These are phyloP conservation scores for Drosophila mojavensis DNA, from an alignment of 1,140 invertebrate genomes.

Conservation along the genomic window DNA sequence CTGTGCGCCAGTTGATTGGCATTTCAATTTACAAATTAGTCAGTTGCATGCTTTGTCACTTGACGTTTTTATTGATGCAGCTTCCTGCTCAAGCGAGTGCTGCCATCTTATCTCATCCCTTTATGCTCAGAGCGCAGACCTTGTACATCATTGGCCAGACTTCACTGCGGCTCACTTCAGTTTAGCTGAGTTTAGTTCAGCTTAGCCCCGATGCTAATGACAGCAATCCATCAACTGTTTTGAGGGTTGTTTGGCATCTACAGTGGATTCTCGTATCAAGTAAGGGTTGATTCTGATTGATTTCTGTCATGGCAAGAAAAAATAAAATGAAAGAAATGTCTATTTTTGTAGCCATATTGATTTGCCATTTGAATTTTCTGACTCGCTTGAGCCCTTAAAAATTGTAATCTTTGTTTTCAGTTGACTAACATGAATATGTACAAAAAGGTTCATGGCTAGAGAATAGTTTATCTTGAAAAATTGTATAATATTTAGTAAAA, in stretches of 20 bases:
- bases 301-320: slow-evolving; percentile 21
- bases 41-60: slow-evolving; percentile 50
- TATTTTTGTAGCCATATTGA: background rate
- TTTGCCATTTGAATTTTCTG: background rate
- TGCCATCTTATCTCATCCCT: slow-evolving; percentile 22
- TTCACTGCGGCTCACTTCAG: too few relatives aligned
- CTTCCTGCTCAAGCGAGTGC: slow-evolving; percentile 17
- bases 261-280: background rate
- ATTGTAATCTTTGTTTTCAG: too few relatives aligned
- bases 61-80: slow-evolving; percentile 27
- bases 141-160: slow-evolving; percentile 29
- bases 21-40: slow-evolving; percentile 67
- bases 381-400: background rate
- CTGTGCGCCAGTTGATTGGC: slow-evolving; percentile 50
- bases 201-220: slow-evolving; percentile 24
- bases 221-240: slow-evolving; percentile 65
- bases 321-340: background rate
- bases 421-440: too few relatives aligned
- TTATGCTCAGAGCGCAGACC: background rate
- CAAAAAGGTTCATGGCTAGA: too few relatives aligned
- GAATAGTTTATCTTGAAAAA: too few relatives aligned
- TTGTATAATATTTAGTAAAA: too few relatives aligned
- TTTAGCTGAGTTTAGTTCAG: background rate
- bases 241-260: slow-evolving; percentile 37
- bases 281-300: slow-evolving; percentile 64